These are phyloP conservation scores for Acleris laterana DNA, from an alignment of 2,888 invertebrate genomes.

Conservation along the genomic window DNA sequence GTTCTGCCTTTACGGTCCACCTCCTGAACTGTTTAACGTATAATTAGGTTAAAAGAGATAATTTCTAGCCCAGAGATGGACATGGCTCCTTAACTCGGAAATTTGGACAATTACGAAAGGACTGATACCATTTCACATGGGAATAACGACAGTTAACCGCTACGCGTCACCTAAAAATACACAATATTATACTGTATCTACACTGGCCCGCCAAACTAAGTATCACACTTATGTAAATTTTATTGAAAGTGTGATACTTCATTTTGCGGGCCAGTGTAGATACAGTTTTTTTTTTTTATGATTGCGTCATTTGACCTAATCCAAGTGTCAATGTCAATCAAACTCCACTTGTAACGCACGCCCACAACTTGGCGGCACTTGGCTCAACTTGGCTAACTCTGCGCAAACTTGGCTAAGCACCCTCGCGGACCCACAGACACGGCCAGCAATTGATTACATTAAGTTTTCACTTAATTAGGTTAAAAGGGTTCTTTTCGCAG, in stretches of 20 bases:
- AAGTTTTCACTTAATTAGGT: conserved; percentile 42
- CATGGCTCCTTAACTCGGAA: background rate
- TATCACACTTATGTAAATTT: too few relatives aligned
- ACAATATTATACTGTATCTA: too few relatives aligned
- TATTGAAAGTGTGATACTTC: too few relatives aligned
- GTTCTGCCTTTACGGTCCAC: too few relatives aligned
- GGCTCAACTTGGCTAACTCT: conserved; percentile 7
- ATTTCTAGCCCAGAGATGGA: too few relatives aligned
- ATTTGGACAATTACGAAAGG: background rate
- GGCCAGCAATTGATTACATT: conserved; percentile 23
- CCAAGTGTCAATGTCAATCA: conserved; percentile 20
- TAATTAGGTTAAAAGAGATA: too few relatives aligned
- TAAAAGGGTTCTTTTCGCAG: conserved; percentile 46
- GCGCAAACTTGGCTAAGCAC: conserved; percentile 21
- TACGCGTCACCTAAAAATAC: too few relatives aligned
- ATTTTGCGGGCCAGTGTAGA: too few relatives aligned
- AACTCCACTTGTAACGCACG: conserved; percentile 14
- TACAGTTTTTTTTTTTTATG: background rate
- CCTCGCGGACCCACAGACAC: conserved; percentile 1
- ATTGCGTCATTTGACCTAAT: conserved; percentile 3
- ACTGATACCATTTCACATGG: background rate
- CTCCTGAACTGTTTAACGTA: too few relatives aligned
- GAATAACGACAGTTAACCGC: too few relatives aligned
- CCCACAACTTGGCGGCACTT: conserved; percentile 13
- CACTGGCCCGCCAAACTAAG: too few relatives aligned